Conservation (phyloP, 2,888 invertebrate species). For the Rhodophaea formosa region DNA sequence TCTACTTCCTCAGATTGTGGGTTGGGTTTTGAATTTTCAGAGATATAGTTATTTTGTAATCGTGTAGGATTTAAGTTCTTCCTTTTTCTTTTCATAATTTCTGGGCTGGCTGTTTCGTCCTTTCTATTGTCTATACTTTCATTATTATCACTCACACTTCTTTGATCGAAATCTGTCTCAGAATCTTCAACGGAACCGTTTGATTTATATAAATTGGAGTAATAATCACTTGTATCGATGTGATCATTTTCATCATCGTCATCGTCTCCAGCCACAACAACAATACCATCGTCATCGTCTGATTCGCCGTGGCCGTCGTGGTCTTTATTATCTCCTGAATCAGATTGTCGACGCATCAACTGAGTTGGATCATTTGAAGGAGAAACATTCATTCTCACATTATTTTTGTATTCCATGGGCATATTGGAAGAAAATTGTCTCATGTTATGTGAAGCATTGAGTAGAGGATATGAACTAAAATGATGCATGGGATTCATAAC, state of each 20-base stretch:
- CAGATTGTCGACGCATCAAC: constrained; percentile 60
- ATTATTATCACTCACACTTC: constrained; percentile 67
- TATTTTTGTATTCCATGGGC: constrained; percentile 76
- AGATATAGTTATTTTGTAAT: constrained; percentile 78
- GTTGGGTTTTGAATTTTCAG: constrained; percentile 41
- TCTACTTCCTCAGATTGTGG: constrained; percentile 40
- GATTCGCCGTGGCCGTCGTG: constrained; percentile 84
- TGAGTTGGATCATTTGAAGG: constrained; percentile 57
- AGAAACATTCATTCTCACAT: constrained; percentile 62
- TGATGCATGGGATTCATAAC: constrained; percentile 87
- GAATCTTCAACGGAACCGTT: constrained; percentile 67
- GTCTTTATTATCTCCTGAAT: constrained; percentile 76
- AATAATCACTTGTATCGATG: constrained; percentile 70
- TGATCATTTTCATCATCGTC: constrained; percentile 86
- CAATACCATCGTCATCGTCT: constrained; percentile 88
- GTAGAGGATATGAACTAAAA: constrained; percentile 88
- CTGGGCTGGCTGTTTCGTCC: constrained; percentile 75
- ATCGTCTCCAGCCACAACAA: constrained; percentile 89
- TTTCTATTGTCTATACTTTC: constrained; percentile 63
- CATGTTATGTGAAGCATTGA: constrained; percentile 86
- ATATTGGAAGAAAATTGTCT: constrained; percentile 77
- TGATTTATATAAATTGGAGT: constrained; percentile 65
- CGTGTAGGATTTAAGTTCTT: constrained; percentile 94
- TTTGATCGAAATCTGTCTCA: constrained; percentile 70
- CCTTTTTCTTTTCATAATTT: constrained; percentile 89